These are phyloP conservation scores for Guaruba guarouba DNA, from an alignment of 2,113 vertebrate genomes.

Conservation along the genomic window DNA sequence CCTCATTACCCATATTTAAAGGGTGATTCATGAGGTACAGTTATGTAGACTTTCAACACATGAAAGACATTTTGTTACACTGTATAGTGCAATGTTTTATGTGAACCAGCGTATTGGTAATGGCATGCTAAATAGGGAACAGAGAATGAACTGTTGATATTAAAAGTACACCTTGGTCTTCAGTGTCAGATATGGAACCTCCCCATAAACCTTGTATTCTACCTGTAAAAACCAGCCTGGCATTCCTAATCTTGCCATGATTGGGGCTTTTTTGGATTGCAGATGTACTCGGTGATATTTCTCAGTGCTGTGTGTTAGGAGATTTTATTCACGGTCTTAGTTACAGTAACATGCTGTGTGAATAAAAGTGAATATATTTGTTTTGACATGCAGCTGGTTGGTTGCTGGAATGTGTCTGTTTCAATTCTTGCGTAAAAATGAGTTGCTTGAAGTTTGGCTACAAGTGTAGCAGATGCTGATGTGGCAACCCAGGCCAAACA, in stretches of 20 bases:
- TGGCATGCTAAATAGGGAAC: neutral
- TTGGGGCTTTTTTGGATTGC: neutral
- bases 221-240: neutral
- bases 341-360: neutral
- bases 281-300: neutral
- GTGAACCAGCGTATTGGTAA: neutral
- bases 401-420: neutral
- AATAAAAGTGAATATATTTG: neutral
- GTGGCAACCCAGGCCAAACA: constrained; percentile 59
- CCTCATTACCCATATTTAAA: neutral
- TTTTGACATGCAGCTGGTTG: neutral
- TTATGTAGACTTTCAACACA: neutral
- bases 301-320: neutral
- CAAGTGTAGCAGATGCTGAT: constrained; percentile 40
- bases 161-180: neutral
- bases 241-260: neutral
- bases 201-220: neutral
- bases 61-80: neutral
- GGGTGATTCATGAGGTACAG: neutral
- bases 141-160: neutral
- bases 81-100: neutral
- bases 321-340: neutral
- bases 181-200: neutral
- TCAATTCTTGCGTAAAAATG: neutral
- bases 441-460: neutral